Percentiles rank a stretch among this genome's conserved stretches.
Conservation (phyloP, 2,888 invertebrate genomes). For the Eupithecia centaureata region DNA sequence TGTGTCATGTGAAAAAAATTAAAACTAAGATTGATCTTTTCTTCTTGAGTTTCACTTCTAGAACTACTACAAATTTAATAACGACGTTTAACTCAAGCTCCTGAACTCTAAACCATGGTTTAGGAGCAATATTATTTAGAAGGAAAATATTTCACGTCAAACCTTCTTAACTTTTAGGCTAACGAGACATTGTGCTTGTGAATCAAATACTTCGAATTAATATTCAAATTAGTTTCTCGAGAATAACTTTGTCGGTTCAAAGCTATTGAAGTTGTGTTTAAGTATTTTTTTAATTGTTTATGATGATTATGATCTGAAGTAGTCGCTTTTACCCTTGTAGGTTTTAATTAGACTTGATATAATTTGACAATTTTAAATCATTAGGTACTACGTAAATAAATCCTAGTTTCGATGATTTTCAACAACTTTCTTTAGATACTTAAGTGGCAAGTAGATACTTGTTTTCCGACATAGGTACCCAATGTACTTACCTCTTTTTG, state of each 20-base stretch:
- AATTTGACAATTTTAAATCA: neutral
- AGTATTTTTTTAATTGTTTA: slow-evolving; percentile 7
- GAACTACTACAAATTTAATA: neutral
- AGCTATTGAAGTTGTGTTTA: slow-evolving; percentile 25
- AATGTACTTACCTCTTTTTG: too few relatives aligned
- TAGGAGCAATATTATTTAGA: slow-evolving; percentile 44
- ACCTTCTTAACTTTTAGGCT: slow-evolving; percentile 71
- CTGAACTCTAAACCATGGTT: neutral
- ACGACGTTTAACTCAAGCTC: neutral
- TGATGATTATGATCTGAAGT: neutral
- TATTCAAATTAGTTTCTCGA: slow-evolving; percentile 58
- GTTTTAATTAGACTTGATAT: neutral
- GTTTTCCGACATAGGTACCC: too few relatives aligned
- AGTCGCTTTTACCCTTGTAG: neutral
- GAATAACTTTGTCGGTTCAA: slow-evolving; percentile 36
- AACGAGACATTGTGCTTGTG: slow-evolving; percentile 70
- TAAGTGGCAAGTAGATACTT: too few relatives aligned
- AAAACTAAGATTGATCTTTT: neutral
- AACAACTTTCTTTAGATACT: neutral
- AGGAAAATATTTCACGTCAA: slow-evolving; percentile 62
- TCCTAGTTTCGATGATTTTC: neutral
- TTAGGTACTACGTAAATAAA: neutral
- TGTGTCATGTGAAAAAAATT: too few relatives aligned
- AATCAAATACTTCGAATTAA: slow-evolving; percentile 70
- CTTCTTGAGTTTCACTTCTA: neutral